Evolutionary conservation across 2,888 invertebrate species (phyloP).

Genomic region (Latrodectus hesperus): DNA sequence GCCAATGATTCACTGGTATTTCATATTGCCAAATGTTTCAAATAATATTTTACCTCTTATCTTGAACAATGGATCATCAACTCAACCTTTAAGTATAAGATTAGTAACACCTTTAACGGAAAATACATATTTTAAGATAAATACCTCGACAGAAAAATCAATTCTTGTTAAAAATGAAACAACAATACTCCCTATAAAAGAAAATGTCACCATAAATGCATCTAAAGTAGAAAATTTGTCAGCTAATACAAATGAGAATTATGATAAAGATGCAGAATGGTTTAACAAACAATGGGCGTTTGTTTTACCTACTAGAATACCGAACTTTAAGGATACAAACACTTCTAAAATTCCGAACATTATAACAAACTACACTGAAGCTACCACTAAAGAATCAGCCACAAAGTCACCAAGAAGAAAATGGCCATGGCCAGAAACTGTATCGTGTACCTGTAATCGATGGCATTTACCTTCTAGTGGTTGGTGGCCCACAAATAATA

Average conservation of each 20-base stretch:
- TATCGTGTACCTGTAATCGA: background rate
- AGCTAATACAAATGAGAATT: background rate
- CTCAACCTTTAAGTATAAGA: background rate
- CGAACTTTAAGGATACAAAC: too few species aligned
- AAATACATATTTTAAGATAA: background rate
- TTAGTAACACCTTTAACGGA: background rate
- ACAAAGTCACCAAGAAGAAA: background rate
- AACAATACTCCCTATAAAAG: background rate
- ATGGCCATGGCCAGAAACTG: background rate
- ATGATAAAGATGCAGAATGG: constrained; percentile 9
- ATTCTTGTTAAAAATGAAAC: background rate
- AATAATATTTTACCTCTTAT: background rate
- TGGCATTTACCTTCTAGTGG: constrained; percentile 2
- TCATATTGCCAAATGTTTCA: background rate
- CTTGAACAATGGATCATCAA: background rate
- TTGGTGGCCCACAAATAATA: background rate
- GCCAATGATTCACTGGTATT: background rate
- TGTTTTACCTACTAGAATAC: background rate
- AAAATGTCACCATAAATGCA: background rate
- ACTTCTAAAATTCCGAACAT: background rate
- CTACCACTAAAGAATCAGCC: background rate
- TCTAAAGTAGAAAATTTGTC: background rate
- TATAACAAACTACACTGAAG: background rate
- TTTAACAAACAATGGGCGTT: constrained; percentile 21
- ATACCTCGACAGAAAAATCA: background rate